Base-by-base conservation (phyloP, 2,113 vertebrate genomes). In the Pelecanus crispus region DNA sequence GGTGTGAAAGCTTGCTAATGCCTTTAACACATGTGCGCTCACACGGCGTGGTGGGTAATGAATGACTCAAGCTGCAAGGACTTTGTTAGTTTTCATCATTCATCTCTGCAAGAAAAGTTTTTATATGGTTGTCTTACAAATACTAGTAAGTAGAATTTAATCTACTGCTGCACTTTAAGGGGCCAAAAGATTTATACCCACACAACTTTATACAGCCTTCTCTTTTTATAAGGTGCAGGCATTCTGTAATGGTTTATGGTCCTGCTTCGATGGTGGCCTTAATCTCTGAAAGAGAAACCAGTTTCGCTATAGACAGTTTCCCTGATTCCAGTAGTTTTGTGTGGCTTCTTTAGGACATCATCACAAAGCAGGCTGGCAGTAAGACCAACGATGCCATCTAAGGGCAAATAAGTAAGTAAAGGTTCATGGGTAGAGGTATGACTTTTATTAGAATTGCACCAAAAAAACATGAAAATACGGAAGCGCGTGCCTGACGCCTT, bases 11-110 rank as follows among this genome's bases (percentile, higher is more conserved):
- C 44, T 42, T 14, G 6, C 29, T 55, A 50, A 42, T 65, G 59
- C 20, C 61, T 81, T 50, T 4, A 28, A 40, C 42, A 45, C 28
- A 10, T 16, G 29, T 0, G 11, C 6, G 6, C 10, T 86, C 1
- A 0, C 10, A 5, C 0, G 7, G 26, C 3, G 0, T 0, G 0
- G 42, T 44, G 49, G 28, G 28, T 68, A 56, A 49, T 8, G 36
- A 79, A 36, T 36, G 45, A 44, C 40, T 80, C 18, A 38, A 36
- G 20, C 36, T 72, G 19, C 53, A 53, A 82, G 71, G 68, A 83
- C 55, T 88, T 95, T 45, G 34, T n/a, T 65, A 5, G 1, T 79
- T 91, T 81, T 85, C 3, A 13, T 47, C 17, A 49, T 80, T 56
- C 7, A 36, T 62, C 40, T 49, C 2, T 1, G 19, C 53, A 79